Percentiles rank a stretch among this genome's conserved stretches.
These are phyloP conservation scores for Caenorhabditis latens DNA, from an alignment of 1,140 invertebrate species.

Conservation along the genomic window DNA sequence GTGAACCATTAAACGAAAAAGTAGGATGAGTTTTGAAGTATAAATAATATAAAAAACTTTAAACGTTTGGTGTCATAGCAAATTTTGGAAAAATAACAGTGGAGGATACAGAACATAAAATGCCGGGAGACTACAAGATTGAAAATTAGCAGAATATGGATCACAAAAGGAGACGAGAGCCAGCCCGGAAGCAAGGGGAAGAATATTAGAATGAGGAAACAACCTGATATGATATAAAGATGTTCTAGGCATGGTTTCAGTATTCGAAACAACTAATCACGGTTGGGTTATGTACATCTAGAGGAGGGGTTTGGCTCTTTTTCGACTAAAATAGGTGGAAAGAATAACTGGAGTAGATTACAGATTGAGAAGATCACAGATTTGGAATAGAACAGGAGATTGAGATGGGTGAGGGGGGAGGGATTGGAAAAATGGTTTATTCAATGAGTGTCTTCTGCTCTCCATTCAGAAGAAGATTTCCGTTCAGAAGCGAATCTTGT, in stretches of 20 bases:
- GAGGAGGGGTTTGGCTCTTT: background rate
- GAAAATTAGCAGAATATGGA: background rate
- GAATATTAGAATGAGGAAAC: background rate
- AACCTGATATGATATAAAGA: constrained; percentile 51
- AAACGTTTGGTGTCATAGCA: background rate
- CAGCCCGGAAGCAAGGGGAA: background rate
- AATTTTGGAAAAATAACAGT: background rate
- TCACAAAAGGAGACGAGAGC: constrained; percentile 8
- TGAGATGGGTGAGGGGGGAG: background rate
- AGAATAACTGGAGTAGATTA: background rate
- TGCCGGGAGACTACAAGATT: background rate
- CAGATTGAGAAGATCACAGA: constrained; percentile 20
- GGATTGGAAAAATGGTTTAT: background rate
- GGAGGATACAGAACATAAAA: background rate
- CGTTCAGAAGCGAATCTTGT: background rate
- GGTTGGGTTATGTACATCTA: background rate
- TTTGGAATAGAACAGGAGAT: constrained; percentile 50
- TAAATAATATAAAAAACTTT: background rate
- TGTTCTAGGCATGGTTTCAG: constrained; percentile 23
- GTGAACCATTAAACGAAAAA: background rate
- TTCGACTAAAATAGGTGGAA: background rate
- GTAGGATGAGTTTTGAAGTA: background rate
- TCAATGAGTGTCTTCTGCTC: constrained; percentile 20
- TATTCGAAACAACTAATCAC: constrained; percentile 7
- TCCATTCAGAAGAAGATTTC: constrained; percentile 9